These are phyloP conservation scores for Cacatua alba DNA, from an alignment of 2,113 vertebrate genomes.

Conservation along the genomic window DNA sequence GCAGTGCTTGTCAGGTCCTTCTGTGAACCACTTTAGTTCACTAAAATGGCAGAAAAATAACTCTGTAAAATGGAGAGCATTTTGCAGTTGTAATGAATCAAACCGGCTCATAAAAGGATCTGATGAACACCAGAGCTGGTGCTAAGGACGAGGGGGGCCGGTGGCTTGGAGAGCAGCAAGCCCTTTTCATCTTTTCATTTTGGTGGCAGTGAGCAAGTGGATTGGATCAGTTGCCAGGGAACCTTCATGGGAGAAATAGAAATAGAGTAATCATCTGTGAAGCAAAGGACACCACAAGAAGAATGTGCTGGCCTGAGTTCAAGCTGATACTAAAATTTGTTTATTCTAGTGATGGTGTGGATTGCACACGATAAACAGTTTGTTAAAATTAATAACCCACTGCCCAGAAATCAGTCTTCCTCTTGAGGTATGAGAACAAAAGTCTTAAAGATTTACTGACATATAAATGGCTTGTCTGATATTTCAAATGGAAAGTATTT, in stretches of 20 bases:
- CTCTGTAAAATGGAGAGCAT: constrained; percentile 64
- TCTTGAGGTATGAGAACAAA: not conserved
- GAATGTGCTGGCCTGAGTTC: constrained; percentile 18
- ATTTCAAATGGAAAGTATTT: not conserved
- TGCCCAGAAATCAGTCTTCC: not conserved
- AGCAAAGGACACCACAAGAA: constrained; percentile 43
- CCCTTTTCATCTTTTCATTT: constrained; percentile 62
- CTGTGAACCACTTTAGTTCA: constrained; percentile 48
- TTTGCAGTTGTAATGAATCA: constrained; percentile 68
- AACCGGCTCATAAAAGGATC: constrained; percentile 67
- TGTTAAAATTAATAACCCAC: not conserved
- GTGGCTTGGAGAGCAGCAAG: constrained; percentile 50
- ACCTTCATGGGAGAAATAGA: constrained; percentile 56
- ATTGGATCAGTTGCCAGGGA: constrained; percentile 68
- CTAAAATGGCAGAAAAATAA: constrained; percentile 72
- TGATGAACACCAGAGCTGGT: constrained; percentile 69
- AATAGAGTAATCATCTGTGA: constrained; percentile 54
- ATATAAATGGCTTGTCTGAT: not conserved
- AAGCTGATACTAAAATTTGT: constrained; percentile 50
- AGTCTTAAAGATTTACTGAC: not conserved
- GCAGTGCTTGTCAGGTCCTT: constrained; percentile 45
- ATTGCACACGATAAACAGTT: not conserved
- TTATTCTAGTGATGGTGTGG: not conserved
- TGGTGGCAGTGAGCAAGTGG: constrained; percentile 67
- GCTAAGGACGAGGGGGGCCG: not conserved